Base-by-base conservation (phyloP, 2,113 vertebrate species). In the Limanda limanda region DNA sequence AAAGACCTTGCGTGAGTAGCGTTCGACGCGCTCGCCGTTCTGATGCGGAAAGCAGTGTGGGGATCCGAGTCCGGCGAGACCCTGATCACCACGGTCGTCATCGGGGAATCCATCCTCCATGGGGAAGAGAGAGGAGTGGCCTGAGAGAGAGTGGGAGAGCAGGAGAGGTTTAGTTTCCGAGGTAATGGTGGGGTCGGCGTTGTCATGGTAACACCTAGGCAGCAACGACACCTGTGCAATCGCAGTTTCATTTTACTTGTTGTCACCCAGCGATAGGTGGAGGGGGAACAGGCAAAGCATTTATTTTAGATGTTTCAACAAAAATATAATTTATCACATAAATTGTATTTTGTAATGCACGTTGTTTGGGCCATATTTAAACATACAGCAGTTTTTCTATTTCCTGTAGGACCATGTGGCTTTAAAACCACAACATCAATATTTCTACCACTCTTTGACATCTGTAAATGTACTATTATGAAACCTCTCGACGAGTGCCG, bases 71-170 rank as follows among this genome's bases (percentile, higher is more conserved):
- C 98, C 96, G 8, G 96, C 95, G 48, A 98, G 95, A 79, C 95
- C 95, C 88, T 98, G 98, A 79, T 99, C 98, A 1, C 95, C 95
- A 60, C 97, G 97, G n/a, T 98, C 98, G 20, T 99, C 98, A 11
- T 99, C 98, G 75, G 97, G 93, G 88, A 99, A 99, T 17, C 97
- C 97, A 52, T 99, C 98, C 91, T 99, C 98, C 97, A 99, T 98
- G 24, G 98, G 98, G 91, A 99, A 99, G 81, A 99, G 93, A 72
- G 98, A 99, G 13, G 98, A 99, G 90, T 98, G 98, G 88, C 98
- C 98, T 99, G 68, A 68, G 63, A 45, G 17, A 68, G 31, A 20
- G 18, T 6, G 17, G 73, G 63, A 48, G 18, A 57, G 27, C 10
- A 52, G 52, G 27, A 56, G 17, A 48, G 31, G 52, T 61, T 69